Conservation (phyloP, 2,797 vertebrate species). For the Alauda arvensis region DNA sequence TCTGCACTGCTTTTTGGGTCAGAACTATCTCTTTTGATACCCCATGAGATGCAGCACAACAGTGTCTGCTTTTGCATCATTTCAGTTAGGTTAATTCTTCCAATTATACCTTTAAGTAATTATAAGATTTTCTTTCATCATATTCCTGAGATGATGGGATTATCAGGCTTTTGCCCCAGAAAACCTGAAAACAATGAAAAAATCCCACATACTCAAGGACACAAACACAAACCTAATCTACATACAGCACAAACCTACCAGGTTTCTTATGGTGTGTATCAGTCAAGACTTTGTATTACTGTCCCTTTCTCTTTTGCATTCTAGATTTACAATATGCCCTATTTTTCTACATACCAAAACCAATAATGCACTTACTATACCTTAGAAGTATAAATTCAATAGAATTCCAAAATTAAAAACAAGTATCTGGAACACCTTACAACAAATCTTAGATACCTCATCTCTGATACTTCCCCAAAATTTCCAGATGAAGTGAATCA, state of each 20-base stretch:
- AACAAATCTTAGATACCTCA: slow-evolving; percentile 53
- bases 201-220: not conserved
- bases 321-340: not conserved
- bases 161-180: slow-evolving; percentile 66
- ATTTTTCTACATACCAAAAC: not conserved
- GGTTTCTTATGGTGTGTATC: not conserved
- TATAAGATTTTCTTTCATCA: slow-evolving; percentile 59
- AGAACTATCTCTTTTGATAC: slow-evolving; percentile 1
- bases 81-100: slow-evolving; percentile 29
- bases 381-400: not conserved
- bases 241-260: not conserved
- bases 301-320: not conserved
- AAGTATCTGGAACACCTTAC: slow-evolving; percentile 19
- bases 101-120: slow-evolving; percentile 43
- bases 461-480: slow-evolving; percentile 57
- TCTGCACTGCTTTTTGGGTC: slow-evolving; percentile 1
- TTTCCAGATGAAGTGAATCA: slow-evolving; percentile 53
- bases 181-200: slow-evolving; percentile 43
- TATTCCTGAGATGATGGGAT: slow-evolving; percentile 47
- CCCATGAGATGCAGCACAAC: not conserved
- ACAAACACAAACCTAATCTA: not conserved
- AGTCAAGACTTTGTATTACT: not conserved
- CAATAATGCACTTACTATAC: not conserved
- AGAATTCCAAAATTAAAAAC: not conserved
- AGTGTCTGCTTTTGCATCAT: slow-evolving; percentile 23